phyloP scores from a whole-genome alignment of 2,888 invertebrate species.

The Labia minor region DNA sequence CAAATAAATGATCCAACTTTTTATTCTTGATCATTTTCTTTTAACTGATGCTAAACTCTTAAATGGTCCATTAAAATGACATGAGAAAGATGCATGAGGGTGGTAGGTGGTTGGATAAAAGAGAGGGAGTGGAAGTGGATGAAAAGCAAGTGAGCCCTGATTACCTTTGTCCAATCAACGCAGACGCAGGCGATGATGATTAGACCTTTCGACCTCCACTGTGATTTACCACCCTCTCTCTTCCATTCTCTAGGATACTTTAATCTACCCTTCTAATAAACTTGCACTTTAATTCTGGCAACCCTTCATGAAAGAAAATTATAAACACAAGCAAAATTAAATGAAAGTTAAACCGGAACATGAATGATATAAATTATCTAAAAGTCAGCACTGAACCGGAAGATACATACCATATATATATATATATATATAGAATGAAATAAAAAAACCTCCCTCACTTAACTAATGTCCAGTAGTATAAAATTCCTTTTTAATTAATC shows the following conservation, averaged over 20 bases:
- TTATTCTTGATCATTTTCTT: too few species aligned
- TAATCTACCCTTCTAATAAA: neutral
- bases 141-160: neutral
- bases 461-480: too few species aligned
- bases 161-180: slow-evolving; percentile 13
- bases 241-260: neutral
- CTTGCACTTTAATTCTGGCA: neutral
- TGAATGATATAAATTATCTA: neutral
- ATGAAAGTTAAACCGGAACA: neutral
- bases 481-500: too few species aligned
- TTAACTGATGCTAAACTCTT: too few species aligned
- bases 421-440: too few species aligned
- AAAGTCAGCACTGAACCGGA: neutral
- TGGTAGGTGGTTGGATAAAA: too few species aligned
- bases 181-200: neutral
- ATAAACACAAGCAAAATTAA: slow-evolving; percentile 8
- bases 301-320: neutral
- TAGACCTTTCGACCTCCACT: neutral
- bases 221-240: neutral
- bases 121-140: too few species aligned
- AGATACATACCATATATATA: neutral
- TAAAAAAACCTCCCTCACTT: too few species aligned
- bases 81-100: too few species aligned
- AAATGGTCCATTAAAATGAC: too few species aligned
- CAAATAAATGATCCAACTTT: too few species aligned